Base-by-base conservation (phyloP, 2,888 invertebrate genomes). In the Chouioia cunea region DNA sequence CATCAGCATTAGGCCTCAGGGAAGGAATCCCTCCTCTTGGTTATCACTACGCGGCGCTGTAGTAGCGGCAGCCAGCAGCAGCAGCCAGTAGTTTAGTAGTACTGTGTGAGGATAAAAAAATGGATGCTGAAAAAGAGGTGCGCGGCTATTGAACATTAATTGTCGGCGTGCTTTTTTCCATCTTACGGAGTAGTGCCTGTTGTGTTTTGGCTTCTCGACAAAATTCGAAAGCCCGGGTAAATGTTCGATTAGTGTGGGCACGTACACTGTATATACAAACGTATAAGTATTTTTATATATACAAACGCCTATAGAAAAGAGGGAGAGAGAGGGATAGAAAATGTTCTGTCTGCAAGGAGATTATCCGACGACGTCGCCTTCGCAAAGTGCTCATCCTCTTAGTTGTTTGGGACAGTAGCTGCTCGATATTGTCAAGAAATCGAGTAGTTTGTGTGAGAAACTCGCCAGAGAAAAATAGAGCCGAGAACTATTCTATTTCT, bases 171-270 rank as follows among this genome's bases (percentile, higher is more conserved):
- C 6, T 36, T 36, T 36, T 36, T 36, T 36, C 36, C 10, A 36
- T 36, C 36, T 36, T 36, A 36, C 36, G 36, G 36, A 36, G 6
- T 36, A 36, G 27, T 57, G 50, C 57, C 56, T 69, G 69, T 63
- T 58, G 62, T 62, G 36, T 36, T 36, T 36, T 36, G 36, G 16
- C 56, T 20, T 12, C 23, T 20, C 27, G 56, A 56, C 43, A 58
- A 63, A 57, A 62, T 68, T 68, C 69, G 63, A 64, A 70, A 70
- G 65, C 64, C 59, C 27, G 16, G n/a, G n/a, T 18, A 18, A 15
- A 66, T 20, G 23, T 44, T 12, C 58, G 14, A 3, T 23, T 16
- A 22, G 15, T 43, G 54, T 54, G 57, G 50, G n/a, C 54, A 18
- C 60, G 65, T 62, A 65, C 48, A 53, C n/a, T 52, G 53, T 52